Evolutionary conservation across 2,113 vertebrate species (phyloP).

Genomic region (Phyllostomus discolor): DNA sequence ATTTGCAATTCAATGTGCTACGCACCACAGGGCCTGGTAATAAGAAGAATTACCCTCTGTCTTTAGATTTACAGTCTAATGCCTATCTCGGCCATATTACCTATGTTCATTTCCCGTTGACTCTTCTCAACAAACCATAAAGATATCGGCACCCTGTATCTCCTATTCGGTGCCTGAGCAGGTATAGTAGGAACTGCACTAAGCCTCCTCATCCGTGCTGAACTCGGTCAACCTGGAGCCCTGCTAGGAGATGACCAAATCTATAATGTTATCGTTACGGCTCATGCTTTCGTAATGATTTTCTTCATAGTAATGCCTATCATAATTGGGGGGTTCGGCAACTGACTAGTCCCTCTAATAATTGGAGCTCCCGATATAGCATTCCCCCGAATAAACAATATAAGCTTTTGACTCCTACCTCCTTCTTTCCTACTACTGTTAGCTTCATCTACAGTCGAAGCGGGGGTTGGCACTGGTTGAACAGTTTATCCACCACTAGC

Average conservation of each 20-base stretch:
- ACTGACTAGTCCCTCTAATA: background rate
- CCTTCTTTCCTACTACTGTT: background rate
- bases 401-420: background rate
- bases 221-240: fast-evolving
- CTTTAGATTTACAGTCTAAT: no score
- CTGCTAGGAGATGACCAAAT: fast-evolving
- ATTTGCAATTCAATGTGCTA: no score
- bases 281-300: background rate
- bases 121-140: no score
- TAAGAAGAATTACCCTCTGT: no score
- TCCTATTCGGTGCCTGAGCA: no score
- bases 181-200: background rate
- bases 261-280: fast-evolving
- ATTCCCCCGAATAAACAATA: background rate
- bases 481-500: background rate
- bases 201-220: fast-evolving
- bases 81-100: no score
- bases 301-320: background rate
- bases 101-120: no score
- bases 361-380: background rate
- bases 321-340: background rate
- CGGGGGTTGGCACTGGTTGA: background rate
- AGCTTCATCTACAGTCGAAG: background rate
- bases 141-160: no score
- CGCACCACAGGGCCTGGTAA: no score